Conservation (phyloP, 2,888 invertebrate genomes). For the Balanococcus diminutus region DNA sequence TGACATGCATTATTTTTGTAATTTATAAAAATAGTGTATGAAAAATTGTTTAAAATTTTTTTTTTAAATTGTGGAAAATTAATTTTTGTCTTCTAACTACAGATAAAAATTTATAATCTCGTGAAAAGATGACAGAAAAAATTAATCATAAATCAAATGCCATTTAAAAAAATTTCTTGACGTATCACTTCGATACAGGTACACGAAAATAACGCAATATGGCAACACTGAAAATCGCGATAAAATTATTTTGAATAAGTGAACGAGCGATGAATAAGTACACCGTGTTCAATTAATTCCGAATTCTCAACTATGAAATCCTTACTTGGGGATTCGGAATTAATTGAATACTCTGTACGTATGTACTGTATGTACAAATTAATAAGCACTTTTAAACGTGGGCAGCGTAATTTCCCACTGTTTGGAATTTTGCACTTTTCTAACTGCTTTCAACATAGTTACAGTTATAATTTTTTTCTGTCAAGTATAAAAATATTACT, state of each 20-base stretch:
- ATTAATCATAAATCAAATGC: background rate
- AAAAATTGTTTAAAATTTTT: too few species aligned
- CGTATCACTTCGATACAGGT: background rate
- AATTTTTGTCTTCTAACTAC: too few species aligned
- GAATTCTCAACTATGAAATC: too few species aligned
- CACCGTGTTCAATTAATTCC: too few species aligned
- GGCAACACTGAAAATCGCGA: background rate
- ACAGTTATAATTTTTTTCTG: background rate
- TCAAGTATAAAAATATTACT: background rate
- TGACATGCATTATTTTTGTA: too few species aligned
- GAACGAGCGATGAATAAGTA: background rate
- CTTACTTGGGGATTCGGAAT: too few species aligned
- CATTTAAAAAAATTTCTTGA: background rate
- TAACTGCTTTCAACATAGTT: background rate
- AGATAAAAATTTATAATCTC: too few species aligned
- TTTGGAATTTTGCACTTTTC: background rate
- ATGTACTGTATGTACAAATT: background rate
- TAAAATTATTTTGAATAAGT: background rate
- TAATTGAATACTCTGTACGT: too few species aligned
- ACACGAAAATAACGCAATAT: background rate
- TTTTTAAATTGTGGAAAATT: too few species aligned
- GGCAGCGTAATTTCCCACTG: background rate
- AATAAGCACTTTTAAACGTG: background rate
- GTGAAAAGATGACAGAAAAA: too few species aligned
- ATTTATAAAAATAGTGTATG: background rate